These are phyloP conservation scores for Chironomus tepperi DNA, from an alignment of 1,140 invertebrate genomes.

Conservation along the genomic window DNA sequence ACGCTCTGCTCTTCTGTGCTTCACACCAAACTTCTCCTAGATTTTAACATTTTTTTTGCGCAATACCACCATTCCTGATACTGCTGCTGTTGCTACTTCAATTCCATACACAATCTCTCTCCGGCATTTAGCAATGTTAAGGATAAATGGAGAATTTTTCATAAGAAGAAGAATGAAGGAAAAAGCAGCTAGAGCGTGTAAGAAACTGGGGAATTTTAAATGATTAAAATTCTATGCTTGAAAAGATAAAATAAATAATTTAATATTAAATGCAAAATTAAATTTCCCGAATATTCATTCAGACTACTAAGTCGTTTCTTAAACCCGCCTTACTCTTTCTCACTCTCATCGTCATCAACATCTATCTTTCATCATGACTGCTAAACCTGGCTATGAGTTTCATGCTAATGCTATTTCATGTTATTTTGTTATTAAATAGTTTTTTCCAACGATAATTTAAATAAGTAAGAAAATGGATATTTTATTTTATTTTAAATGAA, in stretches of 20 bases:
- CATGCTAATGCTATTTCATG: too few species aligned
- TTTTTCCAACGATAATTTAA: too few species aligned
- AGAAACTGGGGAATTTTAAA: conserved; percentile 23
- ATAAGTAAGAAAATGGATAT: too few species aligned
- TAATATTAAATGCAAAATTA: conserved; percentile 27
- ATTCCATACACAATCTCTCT: not conserved
- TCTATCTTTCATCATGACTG: too few species aligned
- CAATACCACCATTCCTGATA: not conserved
- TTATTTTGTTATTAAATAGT: too few species aligned
- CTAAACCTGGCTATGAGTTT: too few species aligned
- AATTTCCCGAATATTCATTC: conserved; percentile 23
- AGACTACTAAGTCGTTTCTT: not conserved
- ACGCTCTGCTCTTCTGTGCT: too few species aligned
- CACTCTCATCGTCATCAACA: not conserved
- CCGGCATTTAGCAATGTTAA: conserved; percentile 5
- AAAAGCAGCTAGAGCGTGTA: not conserved
- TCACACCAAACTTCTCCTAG: too few species aligned
- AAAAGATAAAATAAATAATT: conserved; percentile 27
- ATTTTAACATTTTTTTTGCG: conserved; percentile 11
- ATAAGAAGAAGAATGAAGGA: not conserved
- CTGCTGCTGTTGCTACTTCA: not conserved
- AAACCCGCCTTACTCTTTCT: not conserved
- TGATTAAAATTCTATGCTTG: conserved; percentile 27
- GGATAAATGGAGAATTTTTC: conserved; percentile 24
- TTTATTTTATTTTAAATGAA: too few species aligned